phyloP scores from a whole-genome alignment of 2,888 invertebrate genomes.

The Drosophila anomalata region DNA sequence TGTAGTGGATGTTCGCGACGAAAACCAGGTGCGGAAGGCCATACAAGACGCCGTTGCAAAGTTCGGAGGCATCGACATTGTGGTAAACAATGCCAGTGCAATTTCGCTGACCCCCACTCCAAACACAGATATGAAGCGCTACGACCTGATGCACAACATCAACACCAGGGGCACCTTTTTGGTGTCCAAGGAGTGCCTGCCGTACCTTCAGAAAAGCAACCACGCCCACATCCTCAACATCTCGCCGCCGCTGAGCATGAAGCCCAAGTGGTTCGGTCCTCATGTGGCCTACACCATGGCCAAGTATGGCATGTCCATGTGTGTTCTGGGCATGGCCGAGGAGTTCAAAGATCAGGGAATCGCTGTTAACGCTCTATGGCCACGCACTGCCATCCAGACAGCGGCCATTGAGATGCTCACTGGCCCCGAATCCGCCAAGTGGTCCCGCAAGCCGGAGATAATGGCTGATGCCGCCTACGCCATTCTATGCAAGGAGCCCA shows the following conservation, averaged over 20 bases:
- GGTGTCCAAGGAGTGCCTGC: conserved; percentile 96
- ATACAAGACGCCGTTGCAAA: conserved; percentile 88
- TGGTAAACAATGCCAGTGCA: conserved; percentile 98
- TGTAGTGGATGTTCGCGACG: conserved; percentile 92
- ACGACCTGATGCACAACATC: conserved; percentile 97
- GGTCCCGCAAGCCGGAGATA: conserved; percentile 83
- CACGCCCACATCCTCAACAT: conserved; percentile 98
- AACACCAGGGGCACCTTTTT: conserved; percentile 98
- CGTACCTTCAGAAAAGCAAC: conserved; percentile 92
- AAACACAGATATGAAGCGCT: conserved; percentile 96
- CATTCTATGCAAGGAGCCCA: conserved; percentile 88
- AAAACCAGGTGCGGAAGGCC: conserved; percentile 88
- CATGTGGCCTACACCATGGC: conserved; percentile 99
- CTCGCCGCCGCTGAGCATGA: conserved; percentile 96
- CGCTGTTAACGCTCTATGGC: conserved; percentile 98
- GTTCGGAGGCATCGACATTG: conserved; percentile 98
- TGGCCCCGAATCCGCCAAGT: conserved; percentile 84
- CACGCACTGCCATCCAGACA: conserved; percentile 95
- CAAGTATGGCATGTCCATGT: conserved; percentile 99
- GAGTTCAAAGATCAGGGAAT: conserved; percentile 92
- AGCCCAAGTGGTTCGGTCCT: conserved; percentile 93
- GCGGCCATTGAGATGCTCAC: conserved; percentile 96
- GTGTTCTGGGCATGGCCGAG: conserved; percentile 97
- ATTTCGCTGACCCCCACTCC: conserved; percentile 93
- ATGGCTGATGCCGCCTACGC: conserved; percentile 84